Percentiles rank a stretch among this genome's conserved stretches.
phyloP scores from a whole-genome alignment of 2,113 vertebrate species.

The Alces alces region DNA sequence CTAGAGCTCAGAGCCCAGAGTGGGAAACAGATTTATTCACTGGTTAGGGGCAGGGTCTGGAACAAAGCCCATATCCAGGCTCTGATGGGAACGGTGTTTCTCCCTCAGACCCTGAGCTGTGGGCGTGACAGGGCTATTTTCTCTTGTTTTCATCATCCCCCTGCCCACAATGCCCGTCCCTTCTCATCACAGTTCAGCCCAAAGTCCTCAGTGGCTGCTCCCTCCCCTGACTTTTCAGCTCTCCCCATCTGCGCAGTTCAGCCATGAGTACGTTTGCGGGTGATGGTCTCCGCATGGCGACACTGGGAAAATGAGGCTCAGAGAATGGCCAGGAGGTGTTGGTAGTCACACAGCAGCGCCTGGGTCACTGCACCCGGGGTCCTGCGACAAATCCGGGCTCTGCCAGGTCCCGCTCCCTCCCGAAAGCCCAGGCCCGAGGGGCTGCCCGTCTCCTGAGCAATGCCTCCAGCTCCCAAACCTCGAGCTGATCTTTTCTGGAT shows the following conservation, averaged over 20 bases:
- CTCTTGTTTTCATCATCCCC: neutral
- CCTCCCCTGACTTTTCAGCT: neutral
- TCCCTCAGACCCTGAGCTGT: neutral
- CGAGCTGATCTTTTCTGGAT: slow-evolving; percentile 69
- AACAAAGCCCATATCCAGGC: neutral
- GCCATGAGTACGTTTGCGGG: neutral
- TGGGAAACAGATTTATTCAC: fast-evolving
- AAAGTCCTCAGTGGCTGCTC: neutral
- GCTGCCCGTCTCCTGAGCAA: slow-evolving; percentile 72
- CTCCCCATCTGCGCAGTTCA: neutral
- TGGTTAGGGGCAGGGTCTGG: neutral
- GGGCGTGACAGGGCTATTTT: neutral
- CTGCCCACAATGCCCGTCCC: neutral
- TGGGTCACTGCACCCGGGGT: neutral
- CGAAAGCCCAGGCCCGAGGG: neutral
- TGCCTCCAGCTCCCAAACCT: slow-evolving; percentile 66
- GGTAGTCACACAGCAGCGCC: neutral
- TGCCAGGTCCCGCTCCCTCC: neutral
- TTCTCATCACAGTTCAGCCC: neutral
- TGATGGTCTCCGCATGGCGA: neutral
- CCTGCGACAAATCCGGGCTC: neutral
- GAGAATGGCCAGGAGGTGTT: neutral
- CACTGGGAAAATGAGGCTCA: neutral
- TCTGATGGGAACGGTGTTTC: neutral
- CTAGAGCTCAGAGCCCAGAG: neutral